Evolutionary conservation across 2,797 vertebrate species (phyloP).

Genomic region (Brachyalestes nurse): DNA sequence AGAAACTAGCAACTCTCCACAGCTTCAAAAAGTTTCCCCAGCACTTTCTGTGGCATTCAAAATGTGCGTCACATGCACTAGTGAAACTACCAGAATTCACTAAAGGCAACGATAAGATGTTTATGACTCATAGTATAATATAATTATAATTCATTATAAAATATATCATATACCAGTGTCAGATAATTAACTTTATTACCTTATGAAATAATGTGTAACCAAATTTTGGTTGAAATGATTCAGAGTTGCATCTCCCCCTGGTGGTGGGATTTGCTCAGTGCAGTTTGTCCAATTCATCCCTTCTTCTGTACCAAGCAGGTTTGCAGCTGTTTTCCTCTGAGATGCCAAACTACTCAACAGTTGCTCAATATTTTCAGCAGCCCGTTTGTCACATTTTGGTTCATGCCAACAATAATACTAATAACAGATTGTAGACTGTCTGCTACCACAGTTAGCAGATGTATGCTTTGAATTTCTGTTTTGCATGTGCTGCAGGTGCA

Average conservation of each 20-base stretch:
- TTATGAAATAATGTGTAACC: not conserved
- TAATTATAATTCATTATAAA: not conserved
- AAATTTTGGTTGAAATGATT: conserved; percentile 27
- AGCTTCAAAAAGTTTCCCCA: not conserved
- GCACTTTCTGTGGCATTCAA: not conserved
- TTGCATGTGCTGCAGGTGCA: not conserved
- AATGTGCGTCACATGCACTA: not conserved
- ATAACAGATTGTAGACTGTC: not conserved
- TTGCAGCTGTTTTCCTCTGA: conserved; percentile 19
- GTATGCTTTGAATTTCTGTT: not conserved
- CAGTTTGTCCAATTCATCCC: not conserved
- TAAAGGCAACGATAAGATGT: not conserved
- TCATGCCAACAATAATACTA: conserved; percentile 1
- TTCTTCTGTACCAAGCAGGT: not conserved
- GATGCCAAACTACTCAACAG: not conserved
- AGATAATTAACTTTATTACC: not conserved
- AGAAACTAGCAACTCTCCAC: not conserved
- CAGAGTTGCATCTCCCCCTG: conserved; percentile 58
- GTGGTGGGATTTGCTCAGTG: conserved; percentile 50
- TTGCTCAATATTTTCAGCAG: conserved; percentile 16
- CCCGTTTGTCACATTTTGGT: not conserved
- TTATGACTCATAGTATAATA: not conserved
- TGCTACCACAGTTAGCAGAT: not conserved
- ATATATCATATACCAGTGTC: not conserved
- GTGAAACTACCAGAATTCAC: not conserved